phyloP scores from a whole-genome alignment of 2,888 invertebrate genomes.

The Campoletis raptor region DNA sequence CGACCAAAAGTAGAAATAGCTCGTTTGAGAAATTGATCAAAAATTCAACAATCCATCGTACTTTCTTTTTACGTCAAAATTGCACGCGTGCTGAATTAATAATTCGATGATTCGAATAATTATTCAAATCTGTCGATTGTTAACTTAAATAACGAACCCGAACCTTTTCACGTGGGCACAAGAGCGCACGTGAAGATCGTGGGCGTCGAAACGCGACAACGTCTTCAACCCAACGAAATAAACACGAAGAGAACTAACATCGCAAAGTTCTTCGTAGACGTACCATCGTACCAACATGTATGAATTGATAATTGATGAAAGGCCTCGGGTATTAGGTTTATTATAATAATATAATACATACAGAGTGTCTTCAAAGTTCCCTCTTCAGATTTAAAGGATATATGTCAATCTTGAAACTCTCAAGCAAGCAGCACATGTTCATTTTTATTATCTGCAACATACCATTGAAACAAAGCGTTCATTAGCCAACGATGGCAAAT shows the following conservation, averaged over 20 bases:
- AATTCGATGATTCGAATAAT: slow-evolving; percentile 39
- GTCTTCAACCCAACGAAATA: slow-evolving; percentile 67
- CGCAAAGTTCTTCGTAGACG: slow-evolving; percentile 48
- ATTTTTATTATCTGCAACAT: background rate
- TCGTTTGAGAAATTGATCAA: background rate
- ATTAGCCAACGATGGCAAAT: background rate
- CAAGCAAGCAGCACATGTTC: background rate
- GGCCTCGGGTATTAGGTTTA: slow-evolving; percentile 53
- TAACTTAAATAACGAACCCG: slow-evolving; percentile 44
- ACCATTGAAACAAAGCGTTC: background rate
- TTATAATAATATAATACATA: slow-evolving; percentile 43
- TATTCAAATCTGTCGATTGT: slow-evolving; percentile 50
- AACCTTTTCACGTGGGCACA: slow-evolving; percentile 53
- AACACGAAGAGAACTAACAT: slow-evolving; percentile 60
- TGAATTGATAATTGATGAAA: slow-evolving; percentile 66
- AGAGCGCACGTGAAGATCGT: slow-evolving; percentile 56
- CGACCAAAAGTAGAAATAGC: background rate
- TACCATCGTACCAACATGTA: slow-evolving; percentile 49
- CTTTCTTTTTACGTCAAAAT: background rate
- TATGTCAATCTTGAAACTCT: background rate
- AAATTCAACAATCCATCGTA: background rate
- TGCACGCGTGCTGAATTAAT: background rate
- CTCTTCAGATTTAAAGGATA: background rate
- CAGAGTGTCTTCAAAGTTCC: background rate
- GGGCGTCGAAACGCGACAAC: slow-evolving; percentile 68